Base-by-base conservation (phyloP, 2,797 vertebrate species). In the Cuculus canorus region DNA sequence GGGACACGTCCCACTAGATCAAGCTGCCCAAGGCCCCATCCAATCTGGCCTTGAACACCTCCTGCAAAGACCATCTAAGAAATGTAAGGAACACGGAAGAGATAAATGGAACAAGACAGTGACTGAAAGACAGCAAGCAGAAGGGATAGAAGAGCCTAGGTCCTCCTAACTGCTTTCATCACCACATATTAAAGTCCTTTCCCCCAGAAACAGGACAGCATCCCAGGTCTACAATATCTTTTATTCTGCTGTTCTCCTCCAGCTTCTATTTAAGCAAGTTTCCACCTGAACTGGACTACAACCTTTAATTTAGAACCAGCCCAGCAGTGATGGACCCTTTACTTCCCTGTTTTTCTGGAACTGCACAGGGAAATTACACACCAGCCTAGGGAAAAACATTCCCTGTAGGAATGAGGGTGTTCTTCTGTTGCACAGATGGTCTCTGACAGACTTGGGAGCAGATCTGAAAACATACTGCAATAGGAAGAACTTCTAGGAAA, bases 371-470 rank as follows among this genome's bases (percentile, higher is more conserved):
- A 16, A 43, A 77, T 78, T 75, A 86, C 32, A 83, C 76, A 89
- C 6, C 54, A 84, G 54, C 1, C 6, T 52, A 65, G 56, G 17
- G 57, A 60, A 69, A 90, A 92, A 59, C 10, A 7, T 17, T 90
- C 53, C 59, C 57, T 61, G 35, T 23, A 93, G 54, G 66, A 93
- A 88, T 5, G 21, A 88, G 43, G 47, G 68, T 11, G 47, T 15
- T 86, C 25, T 50, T 90, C 72, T 64, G 45, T 60, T 69, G 73
- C 88, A 93, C 90, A 96, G 94, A 96, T 91, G 91, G 94, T 90
- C 76, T 76, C 76, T 78, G 72, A 87, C 88, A 96, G 90, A 90
- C 73, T 82, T 76, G 33, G 66, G 77, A 92, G 68, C 28, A 94
- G 61, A 89, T 92, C 52, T 80, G 76, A 90, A 95, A 95, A 90